Base-by-base conservation (phyloP, 2,797 vertebrate species). In the Notoglanidium macrostoma region DNA sequence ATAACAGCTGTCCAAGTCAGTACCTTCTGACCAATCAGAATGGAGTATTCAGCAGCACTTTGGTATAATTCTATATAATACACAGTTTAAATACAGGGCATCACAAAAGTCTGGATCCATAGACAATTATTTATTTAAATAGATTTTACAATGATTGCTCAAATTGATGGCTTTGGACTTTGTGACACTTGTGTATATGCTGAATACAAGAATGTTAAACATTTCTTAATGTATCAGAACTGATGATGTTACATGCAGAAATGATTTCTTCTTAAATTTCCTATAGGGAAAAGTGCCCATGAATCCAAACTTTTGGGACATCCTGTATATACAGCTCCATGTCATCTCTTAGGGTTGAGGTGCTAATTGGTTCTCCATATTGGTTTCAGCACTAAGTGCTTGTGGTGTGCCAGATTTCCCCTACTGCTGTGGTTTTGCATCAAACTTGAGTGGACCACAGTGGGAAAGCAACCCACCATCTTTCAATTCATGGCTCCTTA, bases 401-500 rank as follows among this genome's bases (percentile, higher is more conserved):
- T 88, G 46, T 85, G 74, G 67, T 83, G 49, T 77, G 63, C 72
- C 81, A 77, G 70, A 32, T 54, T 44, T 68, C 44, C 78, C 57
- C 67, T 63, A 79, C 67, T 76, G 83, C 84, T 80, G 67, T 85
- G 78, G 46, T 87, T 86, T 88, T 83, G 54, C 63, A n/a, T 85
- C 67, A 88, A 86, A 76, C 63, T 84, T 49, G 29, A 86, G 72
- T 76, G 72, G 87, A 83, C 46, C 46, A 23, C 65, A 89, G 54
- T 78, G 65, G 76, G 49, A 88, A 85, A 87, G 55, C 68, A 85
- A 80, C 87, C 81, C 84, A 86, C 87, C 87, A 85, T 88, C 83
- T 86, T 87, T 77, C 86, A 89, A 87, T 89, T 89, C 86, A 86
- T 88, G 86, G 86, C 85, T 89, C 83, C 86, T 90, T 87, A 88